Evolutionary conservation across 1,140 invertebrate species (phyloP).

Genomic region (Cotesia vestalis): DNA sequence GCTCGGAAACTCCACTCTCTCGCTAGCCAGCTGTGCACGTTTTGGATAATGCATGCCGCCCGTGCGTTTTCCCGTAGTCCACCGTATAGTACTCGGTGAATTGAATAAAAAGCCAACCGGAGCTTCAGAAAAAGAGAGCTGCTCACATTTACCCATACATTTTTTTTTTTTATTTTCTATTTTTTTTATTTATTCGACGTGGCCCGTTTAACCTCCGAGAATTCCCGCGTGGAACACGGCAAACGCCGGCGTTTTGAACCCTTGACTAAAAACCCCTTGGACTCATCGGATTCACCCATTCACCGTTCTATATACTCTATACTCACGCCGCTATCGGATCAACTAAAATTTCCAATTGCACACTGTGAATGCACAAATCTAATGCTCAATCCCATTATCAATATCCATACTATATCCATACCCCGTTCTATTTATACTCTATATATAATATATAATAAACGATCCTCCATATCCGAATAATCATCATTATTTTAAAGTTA

Average conservation of each 20-base stretch:
- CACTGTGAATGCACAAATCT: constrained; percentile 19
- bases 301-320: not conserved
- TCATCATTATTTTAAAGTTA: too few species aligned
- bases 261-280: too few species aligned
- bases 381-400: constrained; percentile 11
- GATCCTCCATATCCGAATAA: too few species aligned
- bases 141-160: constrained; percentile 15
- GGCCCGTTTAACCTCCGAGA: too few species aligned
- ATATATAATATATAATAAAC: too few species aligned
- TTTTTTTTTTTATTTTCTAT: not conserved
- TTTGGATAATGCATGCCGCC: constrained; percentile 25
- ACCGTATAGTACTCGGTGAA: constrained; percentile 5
- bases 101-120: constrained; percentile 30
- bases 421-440: too few species aligned
- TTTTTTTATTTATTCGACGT: not conserved
- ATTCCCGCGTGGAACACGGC: too few species aligned
- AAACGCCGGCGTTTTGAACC: too few species aligned
- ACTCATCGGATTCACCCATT: not conserved
- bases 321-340: constrained; percentile 7
- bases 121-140: not conserved
- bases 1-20: constrained; percentile 4
- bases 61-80: constrained; percentile 18
- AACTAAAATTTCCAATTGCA: constrained; percentile 25
- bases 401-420: not conserved
- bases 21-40: constrained; percentile 28